A percentile compares a stretch with the other conserved stretches of the same genome.
Evolutionary conservation across 2,797 vertebrate genomes (phyloP).

Genomic region (Arremon brunneinucha): DNA sequence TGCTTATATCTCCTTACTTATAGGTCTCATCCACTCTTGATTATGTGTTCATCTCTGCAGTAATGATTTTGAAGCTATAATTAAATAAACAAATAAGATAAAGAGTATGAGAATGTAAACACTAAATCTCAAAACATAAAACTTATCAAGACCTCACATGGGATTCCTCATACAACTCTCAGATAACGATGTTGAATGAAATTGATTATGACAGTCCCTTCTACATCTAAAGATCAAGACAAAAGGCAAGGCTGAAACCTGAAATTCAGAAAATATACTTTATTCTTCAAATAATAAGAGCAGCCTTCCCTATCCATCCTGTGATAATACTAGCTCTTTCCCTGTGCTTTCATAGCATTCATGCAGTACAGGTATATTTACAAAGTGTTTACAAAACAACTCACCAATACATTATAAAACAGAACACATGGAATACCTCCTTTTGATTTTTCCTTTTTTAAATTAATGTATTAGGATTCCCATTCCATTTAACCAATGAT

Average conservation of each 20-base stretch:
- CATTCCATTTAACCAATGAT: neutral
- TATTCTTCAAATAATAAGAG: neutral
- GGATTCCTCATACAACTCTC: neutral
- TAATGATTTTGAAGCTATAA: neutral
- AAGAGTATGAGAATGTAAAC: neutral
- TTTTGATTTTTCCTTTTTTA: neutral
- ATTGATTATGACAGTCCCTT: neutral
- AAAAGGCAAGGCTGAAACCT: neutral
- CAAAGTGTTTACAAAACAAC: neutral
- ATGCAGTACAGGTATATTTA: neutral
- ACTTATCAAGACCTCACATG: neutral
- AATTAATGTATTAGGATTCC: neutral
- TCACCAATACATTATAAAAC: neutral
- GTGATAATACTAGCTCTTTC: neutral
- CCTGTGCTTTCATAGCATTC: neutral
- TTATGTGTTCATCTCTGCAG: neutral
- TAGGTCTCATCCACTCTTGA: neutral
- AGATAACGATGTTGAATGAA: neutral
- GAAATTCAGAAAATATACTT: neutral
- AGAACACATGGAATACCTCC: neutral
- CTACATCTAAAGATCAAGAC: neutral
- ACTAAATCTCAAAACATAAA: neutral
- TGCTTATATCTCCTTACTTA: neutral
- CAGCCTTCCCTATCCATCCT: neutral
- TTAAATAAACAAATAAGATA: neutral